A percentile compares a stretch with the other conserved stretches of the same genome.
phyloP scores from a whole-genome alignment of 1,140 invertebrate genomes.

The Limonius californicus region DNA sequence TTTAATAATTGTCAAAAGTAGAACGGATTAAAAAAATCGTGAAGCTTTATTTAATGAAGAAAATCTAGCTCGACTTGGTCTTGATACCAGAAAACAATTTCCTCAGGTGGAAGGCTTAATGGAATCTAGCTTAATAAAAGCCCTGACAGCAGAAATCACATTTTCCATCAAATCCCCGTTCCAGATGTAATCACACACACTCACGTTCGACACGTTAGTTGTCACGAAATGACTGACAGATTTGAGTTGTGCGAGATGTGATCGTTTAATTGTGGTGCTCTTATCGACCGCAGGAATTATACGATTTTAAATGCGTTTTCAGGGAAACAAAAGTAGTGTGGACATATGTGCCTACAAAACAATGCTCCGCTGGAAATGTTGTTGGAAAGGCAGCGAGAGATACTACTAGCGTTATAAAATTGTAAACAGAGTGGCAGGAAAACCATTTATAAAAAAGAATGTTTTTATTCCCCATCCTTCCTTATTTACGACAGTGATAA shows the following conservation, averaged over 20 bases:
- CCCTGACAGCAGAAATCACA: conserved; percentile 8
- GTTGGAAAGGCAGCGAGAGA: not conserved
- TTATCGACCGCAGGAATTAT: not conserved
- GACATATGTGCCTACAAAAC: too few relatives aligned
- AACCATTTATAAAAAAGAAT: not conserved
- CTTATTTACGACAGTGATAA: conserved; percentile 1
- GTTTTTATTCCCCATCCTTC: not conserved
- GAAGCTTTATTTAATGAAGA: not conserved
- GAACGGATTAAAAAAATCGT: not conserved
- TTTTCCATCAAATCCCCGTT: not conserved
- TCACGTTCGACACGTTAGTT: conserved; percentile 4
- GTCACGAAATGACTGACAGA: conserved; percentile 5
- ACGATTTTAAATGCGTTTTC: not conserved
- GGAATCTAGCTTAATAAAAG: conserved; percentile 9
- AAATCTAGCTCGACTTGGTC: too few relatives aligned
- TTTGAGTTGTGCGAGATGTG: not conserved
- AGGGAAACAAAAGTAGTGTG: not conserved
- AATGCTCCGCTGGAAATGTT: too few relatives aligned
- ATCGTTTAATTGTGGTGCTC: conserved; percentile 2
- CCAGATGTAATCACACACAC: conserved; percentile 6
- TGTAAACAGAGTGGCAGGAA: not conserved
- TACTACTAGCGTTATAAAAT: not conserved
- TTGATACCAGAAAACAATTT: not conserved
- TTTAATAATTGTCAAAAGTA: not conserved
- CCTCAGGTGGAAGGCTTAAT: conserved; percentile 4